A percentile compares a stretch with the other conserved stretches of the same genome.
Conservation (phyloP, 2,113 vertebrate genomes). For the Antigone vipio region DNA sequence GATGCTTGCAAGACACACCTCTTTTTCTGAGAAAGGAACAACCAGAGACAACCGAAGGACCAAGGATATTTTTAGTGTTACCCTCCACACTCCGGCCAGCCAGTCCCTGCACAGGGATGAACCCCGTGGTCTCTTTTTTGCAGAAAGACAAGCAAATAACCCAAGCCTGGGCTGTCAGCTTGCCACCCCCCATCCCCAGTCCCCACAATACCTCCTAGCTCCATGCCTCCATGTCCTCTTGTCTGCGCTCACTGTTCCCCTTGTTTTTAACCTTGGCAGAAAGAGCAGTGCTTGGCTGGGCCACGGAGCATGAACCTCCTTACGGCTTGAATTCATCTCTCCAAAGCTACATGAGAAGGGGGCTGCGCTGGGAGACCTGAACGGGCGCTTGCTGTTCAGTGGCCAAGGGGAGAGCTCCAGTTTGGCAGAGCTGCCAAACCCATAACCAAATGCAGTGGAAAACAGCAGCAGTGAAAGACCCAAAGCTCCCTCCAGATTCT, state of each 20-base stretch:
- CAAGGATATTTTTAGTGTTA: background rate
- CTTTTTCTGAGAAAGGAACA: background rate
- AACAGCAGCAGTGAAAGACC: background rate
- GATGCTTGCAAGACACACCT: background rate
- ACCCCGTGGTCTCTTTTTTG: background rate
- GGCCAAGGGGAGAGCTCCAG: background rate
- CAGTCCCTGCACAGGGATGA: background rate
- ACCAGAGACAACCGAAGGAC: background rate
- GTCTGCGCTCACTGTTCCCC: background rate
- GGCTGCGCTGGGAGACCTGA: background rate
- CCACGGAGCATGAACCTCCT: background rate
- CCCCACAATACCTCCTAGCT: background rate
- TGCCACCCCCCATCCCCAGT: background rate
- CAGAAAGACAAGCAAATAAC: background rate
- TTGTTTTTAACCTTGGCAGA: background rate
- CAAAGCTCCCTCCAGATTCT: background rate
- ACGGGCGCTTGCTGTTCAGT: background rate
- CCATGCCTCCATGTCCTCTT: background rate
- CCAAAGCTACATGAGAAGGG: background rate
- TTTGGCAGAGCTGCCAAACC: background rate
- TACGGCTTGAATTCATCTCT: background rate
- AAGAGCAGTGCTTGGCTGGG: background rate
- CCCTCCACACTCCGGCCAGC: background rate
- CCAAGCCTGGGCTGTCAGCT: background rate
- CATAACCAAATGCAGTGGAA: background rate